Evolutionary conservation across 2,888 invertebrate species (phyloP).

Genomic region (Podabrus alpinus): DNA sequence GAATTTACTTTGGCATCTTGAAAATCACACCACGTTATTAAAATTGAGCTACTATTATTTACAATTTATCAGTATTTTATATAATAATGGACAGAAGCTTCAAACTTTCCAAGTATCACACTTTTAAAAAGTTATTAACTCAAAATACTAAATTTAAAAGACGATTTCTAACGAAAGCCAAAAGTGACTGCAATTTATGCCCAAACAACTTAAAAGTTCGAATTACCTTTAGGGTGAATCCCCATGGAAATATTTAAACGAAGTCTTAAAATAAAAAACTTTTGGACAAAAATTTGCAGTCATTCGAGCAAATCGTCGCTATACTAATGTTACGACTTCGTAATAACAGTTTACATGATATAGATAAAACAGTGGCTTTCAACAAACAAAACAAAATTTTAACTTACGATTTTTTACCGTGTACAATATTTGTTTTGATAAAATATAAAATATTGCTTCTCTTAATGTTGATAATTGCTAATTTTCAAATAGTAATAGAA

Average conservation of each 20-base stretch:
- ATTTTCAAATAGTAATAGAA: background rate
- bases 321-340: background rate
- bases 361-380: background rate
- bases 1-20: conserved; percentile 22
- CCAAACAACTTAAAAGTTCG: background rate
- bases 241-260: no score
- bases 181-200: background rate
- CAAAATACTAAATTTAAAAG: conserved; percentile 19
- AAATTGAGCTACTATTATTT: conserved; percentile 28
- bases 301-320: background rate
- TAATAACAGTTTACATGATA: background rate
- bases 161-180: background rate
- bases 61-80: conserved; percentile 19
- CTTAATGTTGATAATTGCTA: background rate
- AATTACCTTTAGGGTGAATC: background rate
- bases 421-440: background rate
- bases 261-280: background rate
- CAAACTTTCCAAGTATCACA: conserved; percentile 25
- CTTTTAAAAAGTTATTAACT: conserved; percentile 22
- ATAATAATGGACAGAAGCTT: conserved; percentile 30
- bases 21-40: conserved; percentile 24
- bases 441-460: background rate
- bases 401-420: background rate
- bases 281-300: background rate
- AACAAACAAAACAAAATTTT: background rate